Evolutionary conservation across 2,113 vertebrate species (phyloP).

Genomic region (Apaloderma vittatum): DNA sequence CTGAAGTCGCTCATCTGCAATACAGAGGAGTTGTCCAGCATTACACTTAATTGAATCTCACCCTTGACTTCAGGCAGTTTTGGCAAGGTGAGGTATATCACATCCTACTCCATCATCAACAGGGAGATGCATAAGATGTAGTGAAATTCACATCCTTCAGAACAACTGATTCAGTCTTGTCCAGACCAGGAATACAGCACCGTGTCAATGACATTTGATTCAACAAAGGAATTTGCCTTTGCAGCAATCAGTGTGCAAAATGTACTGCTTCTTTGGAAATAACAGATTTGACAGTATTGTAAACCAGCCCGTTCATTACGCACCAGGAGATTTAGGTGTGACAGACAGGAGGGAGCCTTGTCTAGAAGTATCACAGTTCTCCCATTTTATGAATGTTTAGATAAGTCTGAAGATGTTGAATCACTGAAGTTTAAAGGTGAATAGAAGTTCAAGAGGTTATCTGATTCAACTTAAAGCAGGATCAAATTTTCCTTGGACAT

Average conservation of each 20-base stretch:
- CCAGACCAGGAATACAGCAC: not conserved
- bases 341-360: not conserved
- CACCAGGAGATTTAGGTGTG: not conserved
- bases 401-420: not conserved
- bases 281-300: not conserved
- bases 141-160: not conserved
- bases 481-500: not conserved
- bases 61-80: not conserved
- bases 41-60: not conserved
- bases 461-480: not conserved
- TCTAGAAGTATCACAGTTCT: not conserved
- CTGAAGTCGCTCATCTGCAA: not conserved
- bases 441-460: not conserved
- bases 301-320: not conserved
- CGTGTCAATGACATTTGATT: not conserved
- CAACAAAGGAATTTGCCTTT: not conserved
- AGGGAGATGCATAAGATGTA: not conserved
- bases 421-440: not conserved
- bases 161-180: not conserved
- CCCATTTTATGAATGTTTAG: not conserved
- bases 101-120: not conserved
- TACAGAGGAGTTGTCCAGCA: not conserved
- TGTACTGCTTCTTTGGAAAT: not conserved
- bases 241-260: not conserved
- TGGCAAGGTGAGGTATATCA: not conserved